Base-by-base conservation (phyloP, 92 coral and sea anemone genomes). In the Palythoa heliodiscus region DNA sequence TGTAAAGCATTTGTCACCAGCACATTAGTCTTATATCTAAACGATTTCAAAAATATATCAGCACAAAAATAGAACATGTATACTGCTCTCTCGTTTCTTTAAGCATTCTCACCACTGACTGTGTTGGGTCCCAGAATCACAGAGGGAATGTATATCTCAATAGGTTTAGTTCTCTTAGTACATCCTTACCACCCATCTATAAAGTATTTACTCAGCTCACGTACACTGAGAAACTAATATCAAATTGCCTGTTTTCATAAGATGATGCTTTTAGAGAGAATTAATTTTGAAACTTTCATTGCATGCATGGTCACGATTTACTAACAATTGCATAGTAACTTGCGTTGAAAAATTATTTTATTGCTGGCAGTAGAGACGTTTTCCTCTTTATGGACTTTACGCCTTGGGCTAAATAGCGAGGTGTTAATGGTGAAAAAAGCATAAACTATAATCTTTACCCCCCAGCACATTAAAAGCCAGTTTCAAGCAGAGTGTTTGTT, bases 381-480 rank as follows among this genome's bases (percentile, higher is more conserved):
- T 43, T 11, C 20, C 39, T 63, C 48, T 15, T 64, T 23, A 48
- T 80, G 50, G 50, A 5, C 50, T 43, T 43, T 43, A 43, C 50
- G 74, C 84, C 84, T 66, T 38, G 58, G 73, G 74, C 48, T 52
- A 80, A 39, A 66, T 80, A 25, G 10, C 43, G 43, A 80, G 74
- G 84, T 80, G 84, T 66, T 80, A 80, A 80, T 80, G 63, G 74
- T 52, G 38, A 80, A 80, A 77, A 78, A 80, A 24, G 71, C 47
- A 63, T 25, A 38, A 66, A 20, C 35, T 64, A 40, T 80, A 80
- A 66, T 80, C 61, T 80, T 25, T 66, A 66, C 84, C 84, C 84
- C 82, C 84, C 50, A 66, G 60, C 37, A 75, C 63, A 52, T 75
- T 57, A 80, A 80, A 47, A 43, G 48, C 5, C 52, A 48, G 39